phyloP scores from a whole-genome alignment of 2,113 vertebrate genomes.

The Copsychus sechellarum region DNA sequence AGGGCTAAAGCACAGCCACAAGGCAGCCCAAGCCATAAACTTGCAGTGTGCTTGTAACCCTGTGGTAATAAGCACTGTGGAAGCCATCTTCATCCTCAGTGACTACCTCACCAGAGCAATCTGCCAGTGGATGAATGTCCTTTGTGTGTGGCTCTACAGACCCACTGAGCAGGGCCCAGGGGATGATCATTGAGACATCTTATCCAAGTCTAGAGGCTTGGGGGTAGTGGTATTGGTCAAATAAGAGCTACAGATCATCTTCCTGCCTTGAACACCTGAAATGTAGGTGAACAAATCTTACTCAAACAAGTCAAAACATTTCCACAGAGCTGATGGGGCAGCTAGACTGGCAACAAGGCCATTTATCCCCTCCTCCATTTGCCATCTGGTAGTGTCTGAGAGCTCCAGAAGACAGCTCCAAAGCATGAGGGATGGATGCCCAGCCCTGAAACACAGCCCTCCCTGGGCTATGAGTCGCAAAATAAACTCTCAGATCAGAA shows the following conservation, averaged over 20 bases:
- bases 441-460: neutral
- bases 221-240: neutral
- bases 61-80: neutral
- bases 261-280: neutral
- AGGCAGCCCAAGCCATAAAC: neutral
- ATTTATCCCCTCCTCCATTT: neutral
- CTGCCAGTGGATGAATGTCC: neutral
- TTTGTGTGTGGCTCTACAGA: neutral
- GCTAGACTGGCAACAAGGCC: neutral
- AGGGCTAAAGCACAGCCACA: neutral
- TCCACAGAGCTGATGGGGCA: neutral
- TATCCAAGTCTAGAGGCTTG: neutral
- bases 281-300: neutral
- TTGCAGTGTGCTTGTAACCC: neutral
- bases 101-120: neutral
- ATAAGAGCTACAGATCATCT: neutral
- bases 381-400: neutral
- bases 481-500: conserved; percentile 3
- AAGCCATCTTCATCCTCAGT: neutral
- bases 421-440: neutral
- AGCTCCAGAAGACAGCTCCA: neutral
- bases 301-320: neutral
- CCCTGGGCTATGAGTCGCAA: neutral
- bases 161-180: neutral
- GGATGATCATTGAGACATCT: neutral